A percentile compares a stretch with the other conserved stretches of the same genome.
Evolutionary conservation across 1,140 invertebrate species (phyloP).

Genomic region (Triops cancriformis): DNA sequence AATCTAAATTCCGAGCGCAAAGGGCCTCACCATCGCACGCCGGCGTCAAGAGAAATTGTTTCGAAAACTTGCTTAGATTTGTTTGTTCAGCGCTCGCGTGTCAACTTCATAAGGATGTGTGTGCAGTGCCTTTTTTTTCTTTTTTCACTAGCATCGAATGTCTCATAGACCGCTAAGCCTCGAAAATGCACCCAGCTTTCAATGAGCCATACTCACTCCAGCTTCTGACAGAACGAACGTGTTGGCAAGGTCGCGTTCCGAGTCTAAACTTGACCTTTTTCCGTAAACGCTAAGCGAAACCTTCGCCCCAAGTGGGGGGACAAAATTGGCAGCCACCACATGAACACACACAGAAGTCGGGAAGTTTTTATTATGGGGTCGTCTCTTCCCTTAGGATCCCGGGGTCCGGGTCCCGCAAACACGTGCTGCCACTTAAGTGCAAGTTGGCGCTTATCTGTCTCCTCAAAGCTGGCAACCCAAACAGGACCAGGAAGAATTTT

Average conservation of each 20-base stretch:
- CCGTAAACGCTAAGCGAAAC: background rate
- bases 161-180: background rate
- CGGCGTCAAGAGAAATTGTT: background rate
- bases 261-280: background rate
- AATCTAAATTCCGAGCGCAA: background rate
- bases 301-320: background rate
- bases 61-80: background rate
- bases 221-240: background rate
- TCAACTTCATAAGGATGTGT: background rate
- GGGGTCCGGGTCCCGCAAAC: constrained; percentile 4
- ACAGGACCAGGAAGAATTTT: background rate
- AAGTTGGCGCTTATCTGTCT: constrained; percentile 13
- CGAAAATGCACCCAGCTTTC: background rate
- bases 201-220: background rate
- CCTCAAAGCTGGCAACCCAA: constrained; percentile 8
- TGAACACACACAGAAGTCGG: background rate
- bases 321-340: background rate
- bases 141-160: background rate
- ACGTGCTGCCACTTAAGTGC: constrained; percentile 12
- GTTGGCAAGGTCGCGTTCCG: background rate
- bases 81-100: background rate
- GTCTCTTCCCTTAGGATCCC: background rate
- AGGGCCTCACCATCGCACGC: background rate
- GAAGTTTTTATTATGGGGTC: background rate
- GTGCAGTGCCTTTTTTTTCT: background rate